These are phyloP conservation scores for Callosobruchus maculatus DNA, from an alignment of 2,888 invertebrate genomes.

Conservation along the genomic window DNA sequence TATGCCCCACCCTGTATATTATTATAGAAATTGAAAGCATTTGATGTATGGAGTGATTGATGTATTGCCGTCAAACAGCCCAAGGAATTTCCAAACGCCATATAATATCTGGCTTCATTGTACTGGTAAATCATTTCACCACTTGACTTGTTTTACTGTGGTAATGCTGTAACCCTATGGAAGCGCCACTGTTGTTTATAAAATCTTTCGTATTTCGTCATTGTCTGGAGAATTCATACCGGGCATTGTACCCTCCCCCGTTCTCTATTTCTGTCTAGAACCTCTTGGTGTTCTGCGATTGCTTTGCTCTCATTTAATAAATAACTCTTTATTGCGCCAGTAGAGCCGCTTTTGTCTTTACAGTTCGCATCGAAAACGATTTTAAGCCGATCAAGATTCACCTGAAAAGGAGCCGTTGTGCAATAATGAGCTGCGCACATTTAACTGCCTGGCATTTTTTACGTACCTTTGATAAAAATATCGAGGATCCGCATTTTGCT, in stretches of 20 bases:
- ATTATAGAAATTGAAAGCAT: too few species aligned
- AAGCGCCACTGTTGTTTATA: constrained; percentile 4
- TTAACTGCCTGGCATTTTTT: neutral
- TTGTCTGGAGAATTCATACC: constrained; percentile 3
- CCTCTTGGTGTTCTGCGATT: neutral
- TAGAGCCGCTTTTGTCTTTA: neutral
- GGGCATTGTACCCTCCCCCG: neutral
- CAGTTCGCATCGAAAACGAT: neutral
- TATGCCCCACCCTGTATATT: too few species aligned
- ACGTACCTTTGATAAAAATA: neutral
- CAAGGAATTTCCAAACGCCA: too few species aligned
- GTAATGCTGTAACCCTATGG: too few species aligned
- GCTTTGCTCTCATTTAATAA: constrained; percentile 5
- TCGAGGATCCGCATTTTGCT: neutral
- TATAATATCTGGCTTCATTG: too few species aligned
- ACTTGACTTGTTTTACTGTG: too few species aligned
- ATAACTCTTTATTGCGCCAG: constrained; percentile 7
- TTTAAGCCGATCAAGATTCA: neutral
- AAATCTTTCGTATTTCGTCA: constrained; percentile 1
- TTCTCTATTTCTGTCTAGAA: neutral
- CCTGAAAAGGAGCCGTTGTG: neutral
- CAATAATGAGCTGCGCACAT: neutral
- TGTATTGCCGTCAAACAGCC: too few species aligned
- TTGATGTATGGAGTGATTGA: too few species aligned
- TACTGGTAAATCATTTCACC: too few species aligned